These are phyloP conservation scores for Patella caerulea DNA, from an alignment of 2,888 invertebrate genomes.

Conservation along the genomic window DNA sequence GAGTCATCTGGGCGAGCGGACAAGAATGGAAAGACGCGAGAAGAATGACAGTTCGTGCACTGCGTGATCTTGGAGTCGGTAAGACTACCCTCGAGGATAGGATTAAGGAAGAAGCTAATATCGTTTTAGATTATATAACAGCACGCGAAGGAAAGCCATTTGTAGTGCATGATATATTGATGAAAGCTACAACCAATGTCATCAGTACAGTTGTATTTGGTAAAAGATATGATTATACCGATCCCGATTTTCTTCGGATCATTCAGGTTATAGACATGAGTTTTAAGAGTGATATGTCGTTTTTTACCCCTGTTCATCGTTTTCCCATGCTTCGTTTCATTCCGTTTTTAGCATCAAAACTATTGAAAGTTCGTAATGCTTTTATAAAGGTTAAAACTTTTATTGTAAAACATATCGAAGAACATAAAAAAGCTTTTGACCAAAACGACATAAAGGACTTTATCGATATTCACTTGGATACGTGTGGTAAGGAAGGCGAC, in stretches of 20 bases:
- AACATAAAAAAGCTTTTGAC: too few relatives aligned
- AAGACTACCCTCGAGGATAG: conserved; percentile 51
- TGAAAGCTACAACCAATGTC: conserved; percentile 53
- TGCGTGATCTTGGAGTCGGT: conserved; percentile 58
- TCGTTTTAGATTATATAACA: conserved; percentile 28
- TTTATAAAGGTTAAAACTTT: too few relatives aligned
- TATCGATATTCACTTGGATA: too few relatives aligned
- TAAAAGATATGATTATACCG: conserved; percentile 52
- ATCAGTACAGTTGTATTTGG: conserved; percentile 60
- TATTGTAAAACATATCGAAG: too few relatives aligned
- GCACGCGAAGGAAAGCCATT: conserved; percentile 25
- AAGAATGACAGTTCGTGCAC: conserved; percentile 47
- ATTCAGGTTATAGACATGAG: conserved; percentile 46
- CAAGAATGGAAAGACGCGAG: conserved; percentile 49
- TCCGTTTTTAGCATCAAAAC: conserved; percentile 36
- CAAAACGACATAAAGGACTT: too few relatives aligned
- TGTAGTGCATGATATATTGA: conserved; percentile 41
- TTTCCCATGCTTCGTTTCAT: conserved; percentile 50
- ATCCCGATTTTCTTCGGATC: conserved; percentile 45
- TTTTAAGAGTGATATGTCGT: conserved; percentile 44
- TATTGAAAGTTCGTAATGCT: not conserved
- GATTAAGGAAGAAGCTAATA: conserved; percentile 45
- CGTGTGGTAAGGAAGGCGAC: too few relatives aligned
- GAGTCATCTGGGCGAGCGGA: conserved; percentile 51
- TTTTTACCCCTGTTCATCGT: conserved; percentile 50